A percentile compares a stretch with the other conserved stretches of the same genome.
Evolutionary conservation across 2,888 invertebrate genomes (phyloP).

Genomic region (Orthosia cruda): DNA sequence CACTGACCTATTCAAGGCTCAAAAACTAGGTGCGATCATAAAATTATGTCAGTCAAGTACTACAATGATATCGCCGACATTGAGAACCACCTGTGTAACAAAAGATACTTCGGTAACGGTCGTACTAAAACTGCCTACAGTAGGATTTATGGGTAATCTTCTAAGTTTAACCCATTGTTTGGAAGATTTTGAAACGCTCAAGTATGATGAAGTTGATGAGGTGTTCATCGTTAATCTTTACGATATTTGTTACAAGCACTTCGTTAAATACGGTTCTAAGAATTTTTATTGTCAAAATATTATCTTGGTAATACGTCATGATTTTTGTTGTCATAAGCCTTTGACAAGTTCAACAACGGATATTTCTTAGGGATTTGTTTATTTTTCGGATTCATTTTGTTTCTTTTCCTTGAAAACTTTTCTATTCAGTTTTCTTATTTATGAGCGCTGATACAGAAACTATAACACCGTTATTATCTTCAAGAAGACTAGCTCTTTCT

Average conservation of each 20-base stretch:
- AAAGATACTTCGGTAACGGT: constrained; percentile 1
- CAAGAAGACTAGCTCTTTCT: too few species aligned
- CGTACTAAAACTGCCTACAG: constrained; percentile 8
- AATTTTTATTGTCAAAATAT: constrained; percentile 13
- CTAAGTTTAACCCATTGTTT: constrained; percentile 39
- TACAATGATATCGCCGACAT: constrained; percentile 1
- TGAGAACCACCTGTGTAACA: not conserved
- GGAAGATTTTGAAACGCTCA: constrained; percentile 4
- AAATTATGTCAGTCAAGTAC: not conserved
- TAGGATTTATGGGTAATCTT: constrained; percentile 40
- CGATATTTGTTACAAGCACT: constrained; percentile 26
- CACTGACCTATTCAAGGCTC: not conserved
- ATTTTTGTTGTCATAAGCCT: not conserved
- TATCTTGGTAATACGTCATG: not conserved
- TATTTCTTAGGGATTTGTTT: not conserved
- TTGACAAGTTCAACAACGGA: not conserved
- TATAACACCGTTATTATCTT: too few species aligned
- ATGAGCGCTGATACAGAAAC: not conserved
- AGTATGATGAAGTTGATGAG: constrained; percentile 15
- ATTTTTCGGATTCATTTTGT: not conserved
- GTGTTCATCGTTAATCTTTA: constrained; percentile 23
- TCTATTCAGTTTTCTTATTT: not conserved
- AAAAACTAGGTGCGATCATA: not conserved
- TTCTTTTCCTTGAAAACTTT: not conserved
- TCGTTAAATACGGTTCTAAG: constrained; percentile 14